Base-by-base conservation (phyloP, 2,113 vertebrate species). In the Amblyornis subalaris region DNA sequence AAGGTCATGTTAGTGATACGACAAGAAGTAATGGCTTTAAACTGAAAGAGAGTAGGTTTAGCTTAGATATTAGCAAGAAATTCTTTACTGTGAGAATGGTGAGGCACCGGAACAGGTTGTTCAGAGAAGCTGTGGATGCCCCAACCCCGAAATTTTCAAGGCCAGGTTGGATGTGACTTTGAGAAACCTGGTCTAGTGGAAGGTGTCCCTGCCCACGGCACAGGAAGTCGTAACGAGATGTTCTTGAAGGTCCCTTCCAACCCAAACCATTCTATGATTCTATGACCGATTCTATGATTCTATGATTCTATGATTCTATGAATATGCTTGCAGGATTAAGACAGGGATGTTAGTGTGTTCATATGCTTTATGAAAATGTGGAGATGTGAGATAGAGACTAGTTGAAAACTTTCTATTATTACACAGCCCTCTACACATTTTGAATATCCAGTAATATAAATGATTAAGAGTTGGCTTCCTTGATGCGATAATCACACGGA, bases 161-260 rank as follows among this genome's bases (percentile, higher is more conserved):
- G 17, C 28, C 10, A 12, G 16, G 8, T 45, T 53, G 23, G 24
- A 66, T 45, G 24, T 21, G 24, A 5, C 19, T 66, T 53, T 67
- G 53, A 81, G 38, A 67, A 53, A 74, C 10, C 23, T 29, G 29
- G 7, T 44, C 51, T 33, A 24, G 44, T 25, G 29, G 24, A 74
- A 35, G 14, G 1, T 21, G 13, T 45, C 15, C 22, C 33, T 51
- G 51, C 33, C 24, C 14, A 7, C n/a, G 38, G 16, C 3, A 51
- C 22, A 4, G 3, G 7, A 11, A 60, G 31, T 4, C 36, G 23
- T 15, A 45, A 51, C 0, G 1, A 58, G 31, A 14, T 35, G 8
- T 12, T 76, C 31, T 67, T 58, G 36, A 76, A 60, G 17, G 36
- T 44, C 9, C 6, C 14, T 51, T 76, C 26, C 33, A 36, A 76